Base-by-base conservation (phyloP, 1,140 invertebrate genomes). In the Paramacrobiotus metropolitanus region DNA sequence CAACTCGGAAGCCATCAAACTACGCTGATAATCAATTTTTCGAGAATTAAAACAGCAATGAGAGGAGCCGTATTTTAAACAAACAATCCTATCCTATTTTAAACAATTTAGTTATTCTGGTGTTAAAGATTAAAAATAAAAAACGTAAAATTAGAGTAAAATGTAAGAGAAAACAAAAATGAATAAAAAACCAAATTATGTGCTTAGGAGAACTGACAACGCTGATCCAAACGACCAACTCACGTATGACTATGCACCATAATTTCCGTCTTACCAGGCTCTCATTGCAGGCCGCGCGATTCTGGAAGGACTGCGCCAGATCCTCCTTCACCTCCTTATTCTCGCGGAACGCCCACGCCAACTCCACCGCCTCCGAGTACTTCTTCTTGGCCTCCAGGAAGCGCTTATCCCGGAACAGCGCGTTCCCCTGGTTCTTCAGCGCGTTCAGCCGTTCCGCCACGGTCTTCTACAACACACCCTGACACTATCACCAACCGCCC, bases 281-380 rank as follows among this genome's bases (percentile, higher is more conserved):
- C 24, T 55, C 48, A 24, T 55, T 55, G 48, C 48, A 55, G 48
- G 48, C 48, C 9, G 48, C 48, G 15, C 48, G 48, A 55, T 55
- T 55, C 48, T 55, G 48, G 15, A 55, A 24, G 24, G 4, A 20
- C 24, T 55, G 48, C 48, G 48, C 48, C 15, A 55, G 48, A 24
- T 55, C 48, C 4, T 20, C 15, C 4, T 24, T 28, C 4, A 20
- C 28, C 4, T 24, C 15, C 15, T 55, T 40, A n/a, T n/a, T 55
- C 48, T 55, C 15, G n/a, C n/a, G n/a, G n/a, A n/a, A n/a, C n/a
- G n/a, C n/a, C 24, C 15, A 20, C 15, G 48, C 48, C 15, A 24
- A 15, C 15, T 15, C 24, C 15, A 55, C 28, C 15, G 48, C 48
- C 28, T 55, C 15, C 15, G 48, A 20, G 48, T 55, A 55, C 15